Base-by-base conservation (phyloP, 2,888 invertebrate genomes). In the Scaptomyza reducta region DNA sequence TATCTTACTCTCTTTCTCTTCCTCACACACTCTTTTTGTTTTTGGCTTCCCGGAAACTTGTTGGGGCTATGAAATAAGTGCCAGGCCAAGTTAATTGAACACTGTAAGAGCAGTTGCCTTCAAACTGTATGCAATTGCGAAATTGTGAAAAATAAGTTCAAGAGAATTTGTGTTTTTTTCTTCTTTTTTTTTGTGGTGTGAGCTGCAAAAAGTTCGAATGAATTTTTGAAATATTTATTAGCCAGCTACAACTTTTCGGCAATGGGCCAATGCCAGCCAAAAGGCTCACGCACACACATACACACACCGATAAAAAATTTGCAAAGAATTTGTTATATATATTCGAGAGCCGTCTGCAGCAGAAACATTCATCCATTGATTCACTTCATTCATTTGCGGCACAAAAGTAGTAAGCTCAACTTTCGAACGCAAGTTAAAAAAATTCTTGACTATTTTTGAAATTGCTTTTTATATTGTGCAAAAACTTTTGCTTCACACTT, bases 151-250 rank as follows among this genome's bases (percentile, higher is more conserved):
- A 65, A 45, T 50, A 51, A 58, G 54, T 50, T 58, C 38, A 29
- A 58, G 45, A 33, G 35, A 57, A 18, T n/a, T n/a, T n/a, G n/a
- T n/a, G 1, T 27, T 27, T 5, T 27, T 27, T 6, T 27, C 6
- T 7, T 10, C 10, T 31, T 31, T 50, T 58, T 46, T n/a, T 1
- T 35, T 31, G 25, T 35, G n/a, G 51, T 22, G 7, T 29, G 3
- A 13, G n/a, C 16, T 42, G 31, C 53, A 46, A 47, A 68, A 70
- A 63, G 73, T 70, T 51, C 2, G 59, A 74, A 74, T 59, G 59
- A 55, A 70, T 60, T 74, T 75, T 45, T 70, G 16, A 74, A 74
- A 82, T 74, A 86, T 80, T 86, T 80, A 83, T 80, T 70, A 80
- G 74, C 54, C 64, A 68, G 49, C 55, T 67, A 59, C 57, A 82